Evolutionary conservation across 2,797 vertebrate genomes (phyloP), one percentile per base, ranked within the genome.

Genomic region (Enteromius treurensis): DNA sequence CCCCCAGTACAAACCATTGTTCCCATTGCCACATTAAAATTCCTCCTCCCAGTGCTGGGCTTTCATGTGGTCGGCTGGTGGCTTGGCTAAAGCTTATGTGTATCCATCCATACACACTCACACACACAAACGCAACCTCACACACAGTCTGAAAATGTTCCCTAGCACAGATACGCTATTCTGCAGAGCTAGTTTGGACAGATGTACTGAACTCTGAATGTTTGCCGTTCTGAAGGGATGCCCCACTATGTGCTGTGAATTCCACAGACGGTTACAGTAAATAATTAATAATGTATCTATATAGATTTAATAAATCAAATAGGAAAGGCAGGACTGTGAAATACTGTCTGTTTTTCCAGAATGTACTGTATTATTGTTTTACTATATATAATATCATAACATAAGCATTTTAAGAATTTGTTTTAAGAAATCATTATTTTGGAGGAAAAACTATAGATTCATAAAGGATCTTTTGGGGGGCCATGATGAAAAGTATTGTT

Each of bases 21-120:
- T 93, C 92, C 90, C 91, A 92, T 93, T 93, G 90, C 91, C 92
- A 91, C 92, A 94, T 93, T 92, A 93, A 94, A 92, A 95, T 93
- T 93, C 93, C 90, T 88, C 89, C 92, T 93, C 91, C 91, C 90
- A 89, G 87, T 93, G 91, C 91, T 86, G 13, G 29, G 83, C 91
- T 91, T 93, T 94, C n/a, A 94, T 95, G 94, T 94, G 94, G 93
- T 89, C n/a, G 83, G 84, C 90, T 92, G 89, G 92, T 86, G 94
- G 94, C 90, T 94, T 93, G 93, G 93, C 93, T 91, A 91, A 90
- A 87, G 89, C 90, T 90, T 92, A 88, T 88, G 90, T 91, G 90
- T 91, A 90, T 89, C 90, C 93, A 92, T 92, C 90, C 90, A 84
- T 92, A 92, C 90, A 90, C 81, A 87, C 76, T 73, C 71, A 49